Evolutionary conservation across 2,113 vertebrate genomes (phyloP).

Genomic region (Uropsilus gracilis): DNA sequence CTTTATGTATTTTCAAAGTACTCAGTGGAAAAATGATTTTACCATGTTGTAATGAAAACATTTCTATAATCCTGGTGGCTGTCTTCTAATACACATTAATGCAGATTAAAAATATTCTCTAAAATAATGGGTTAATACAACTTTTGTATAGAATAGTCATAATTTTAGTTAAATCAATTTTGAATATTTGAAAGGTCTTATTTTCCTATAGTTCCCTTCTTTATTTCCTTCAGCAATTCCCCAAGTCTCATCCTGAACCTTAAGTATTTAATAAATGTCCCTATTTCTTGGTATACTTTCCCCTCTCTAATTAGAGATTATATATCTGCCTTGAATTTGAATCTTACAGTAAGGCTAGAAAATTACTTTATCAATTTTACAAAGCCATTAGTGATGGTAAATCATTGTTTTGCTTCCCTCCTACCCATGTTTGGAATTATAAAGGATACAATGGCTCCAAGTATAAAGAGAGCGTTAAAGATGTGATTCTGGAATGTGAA

Average conservation of each 20-base stretch:
- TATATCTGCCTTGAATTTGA: not conserved
- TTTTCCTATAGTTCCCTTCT: not conserved
- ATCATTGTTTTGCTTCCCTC: not conserved
- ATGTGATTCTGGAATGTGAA: slow-evolving; percentile 91
- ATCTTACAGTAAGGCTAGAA: not conserved
- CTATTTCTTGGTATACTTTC: not conserved
- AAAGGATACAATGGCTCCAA: slow-evolving; percentile 93
- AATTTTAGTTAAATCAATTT: slow-evolving; percentile 26
- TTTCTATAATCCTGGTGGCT: not conserved
- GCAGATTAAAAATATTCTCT: slow-evolving; percentile 14
- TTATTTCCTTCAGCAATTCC: not conserved
- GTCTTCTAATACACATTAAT: not conserved
- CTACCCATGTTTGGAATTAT: not conserved
- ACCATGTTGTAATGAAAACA: slow-evolving; percentile 6
- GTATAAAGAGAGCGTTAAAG: slow-evolving; percentile 91
- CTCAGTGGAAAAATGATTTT: slow-evolving; percentile 18
- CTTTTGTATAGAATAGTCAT: slow-evolving; percentile 25
- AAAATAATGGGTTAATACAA: not conserved
- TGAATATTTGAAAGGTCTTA: slow-evolving; percentile 16
- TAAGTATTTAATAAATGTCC: not conserved
- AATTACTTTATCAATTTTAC: slow-evolving; percentile 3
- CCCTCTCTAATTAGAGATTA: slow-evolving; percentile 2
- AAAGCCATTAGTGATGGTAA: not conserved
- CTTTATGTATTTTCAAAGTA: slow-evolving; percentile 24
- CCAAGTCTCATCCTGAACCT: not conserved